Base-by-base conservation (phyloP, 2,797 vertebrate genomes). In the Hafferia zeledoni region DNA sequence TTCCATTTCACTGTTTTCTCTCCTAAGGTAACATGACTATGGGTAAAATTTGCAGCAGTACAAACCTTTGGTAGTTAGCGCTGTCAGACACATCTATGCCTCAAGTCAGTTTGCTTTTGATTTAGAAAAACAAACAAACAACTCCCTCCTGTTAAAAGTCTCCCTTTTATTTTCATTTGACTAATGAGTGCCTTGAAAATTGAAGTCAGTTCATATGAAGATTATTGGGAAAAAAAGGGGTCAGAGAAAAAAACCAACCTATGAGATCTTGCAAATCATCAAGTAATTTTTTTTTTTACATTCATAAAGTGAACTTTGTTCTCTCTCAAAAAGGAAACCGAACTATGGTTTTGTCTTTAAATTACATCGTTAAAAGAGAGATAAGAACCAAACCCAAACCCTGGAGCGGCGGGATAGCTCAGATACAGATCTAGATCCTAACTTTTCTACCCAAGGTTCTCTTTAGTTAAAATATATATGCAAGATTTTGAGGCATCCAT, bases 311-410 rank as follows among this genome's bases (percentile, higher is more conserved):
- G 91, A 97, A 95, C 93, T 96, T 96, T 94, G 87, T 95, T 96
- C 80, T 88, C 27, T 60, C 59, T 95, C 80, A 84, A 81, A 95
- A 94, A 93, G 91, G 91, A 96, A 95, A 88, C 76, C 77, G 87
- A 93, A 87, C 87, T 91, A 74, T 90, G 67, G 49, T 94, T 97
- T 96, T 95, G 94, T 95, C 89, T 96, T 95, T 87, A 97, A 96
- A 95, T 96, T 94, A 90, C 89, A 67, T 86, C 5, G 10, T 82
- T 90, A 86, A 87, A 92, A 69, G 79, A 87, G 83, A 94, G 95
- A 95, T 93, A 95, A 96, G 94, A 91, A 77, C 89, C 91, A 94
- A 97, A 94, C 90, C 94, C 90, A 92, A 92, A 91, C 86, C 95
- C 93, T 84, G 93, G 91, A 96, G 94, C 87, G 0, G 44, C 79